Percentiles rank a stretch among this genome's conserved stretches.
Conservation (phyloP, 2,113 vertebrate species). For the Rhabdomys dilectus region DNA sequence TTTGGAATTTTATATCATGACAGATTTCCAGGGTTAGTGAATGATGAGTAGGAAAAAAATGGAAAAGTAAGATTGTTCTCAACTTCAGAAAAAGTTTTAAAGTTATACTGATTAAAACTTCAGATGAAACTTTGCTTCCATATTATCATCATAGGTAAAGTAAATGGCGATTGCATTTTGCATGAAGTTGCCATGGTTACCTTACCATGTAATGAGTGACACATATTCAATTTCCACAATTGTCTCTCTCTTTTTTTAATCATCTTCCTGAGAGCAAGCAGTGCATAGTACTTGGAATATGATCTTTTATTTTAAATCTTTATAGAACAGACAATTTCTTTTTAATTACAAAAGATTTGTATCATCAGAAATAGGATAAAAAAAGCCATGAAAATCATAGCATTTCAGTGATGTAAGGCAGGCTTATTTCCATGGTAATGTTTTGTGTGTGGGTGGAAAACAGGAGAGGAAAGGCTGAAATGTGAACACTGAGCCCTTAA, state of each 20-base stretch:
- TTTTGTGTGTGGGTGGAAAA: background rate
- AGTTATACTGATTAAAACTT: slow-evolving; percentile 69
- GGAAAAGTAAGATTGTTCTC: slow-evolving; percentile 49
- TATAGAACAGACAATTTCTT: background rate
- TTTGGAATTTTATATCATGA: slow-evolving; percentile 5
- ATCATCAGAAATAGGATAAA: slow-evolving; percentile 32
- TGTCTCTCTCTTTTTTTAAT: slow-evolving; percentile 72
- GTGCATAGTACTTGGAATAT: background rate
- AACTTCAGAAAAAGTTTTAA: slow-evolving; percentile 41
- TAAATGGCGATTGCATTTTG: slow-evolving; percentile 76
- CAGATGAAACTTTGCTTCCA: slow-evolving; percentile 69
- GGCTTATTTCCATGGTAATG: background rate
- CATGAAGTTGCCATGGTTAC: slow-evolving; percentile 86
- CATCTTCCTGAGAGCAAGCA: slow-evolving; percentile 64
- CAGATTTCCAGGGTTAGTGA: background rate
- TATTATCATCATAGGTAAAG: slow-evolving; percentile 80
- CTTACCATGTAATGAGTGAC: slow-evolving; percentile 81
- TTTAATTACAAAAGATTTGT: slow-evolving; percentile 39
- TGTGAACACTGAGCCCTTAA: background rate
- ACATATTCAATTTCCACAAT: slow-evolving; percentile 87
- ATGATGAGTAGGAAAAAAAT: background rate
- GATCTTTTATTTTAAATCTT: slow-evolving; percentile 39
- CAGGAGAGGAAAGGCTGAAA: background rate
- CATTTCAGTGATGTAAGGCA: slow-evolving; percentile 5
- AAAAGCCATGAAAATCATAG: slow-evolving; percentile 44